A percentile compares a stretch with the other conserved stretches of the same genome.
These are phyloP conservation scores for Norana najaformis DNA, from an alignment of 2,888 invertebrate genomes.

Conservation along the genomic window DNA sequence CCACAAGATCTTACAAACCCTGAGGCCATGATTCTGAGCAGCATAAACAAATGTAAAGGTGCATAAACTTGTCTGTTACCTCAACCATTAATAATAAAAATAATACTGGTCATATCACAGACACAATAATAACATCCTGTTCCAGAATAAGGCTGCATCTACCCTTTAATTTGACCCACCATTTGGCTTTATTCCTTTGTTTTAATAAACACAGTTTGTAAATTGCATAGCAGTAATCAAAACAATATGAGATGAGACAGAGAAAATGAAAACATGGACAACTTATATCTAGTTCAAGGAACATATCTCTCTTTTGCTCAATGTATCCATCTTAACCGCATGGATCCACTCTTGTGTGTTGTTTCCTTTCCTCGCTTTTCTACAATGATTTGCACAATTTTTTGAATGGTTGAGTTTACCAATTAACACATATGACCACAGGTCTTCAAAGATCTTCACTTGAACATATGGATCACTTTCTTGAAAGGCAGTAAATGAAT, in stretches of 20 bases:
- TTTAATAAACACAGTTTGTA: not conserved
- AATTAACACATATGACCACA: too few species aligned
- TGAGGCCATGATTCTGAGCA: too few species aligned
- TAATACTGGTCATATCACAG: not conserved
- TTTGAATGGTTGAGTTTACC: not conserved
- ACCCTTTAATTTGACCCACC: not conserved
- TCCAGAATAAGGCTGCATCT: not conserved
- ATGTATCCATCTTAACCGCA: not conserved
- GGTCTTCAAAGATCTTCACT: not conserved
- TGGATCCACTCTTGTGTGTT: not conserved
- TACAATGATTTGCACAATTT: not conserved
- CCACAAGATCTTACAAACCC: too few species aligned
- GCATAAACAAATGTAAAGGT: too few species aligned
- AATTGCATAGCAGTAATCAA: not conserved
- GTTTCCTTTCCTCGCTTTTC: not conserved
- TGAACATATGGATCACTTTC: not conserved
- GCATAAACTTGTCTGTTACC: too few species aligned
- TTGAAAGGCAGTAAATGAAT: too few species aligned
- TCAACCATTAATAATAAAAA: not conserved
- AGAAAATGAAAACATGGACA: not conserved
- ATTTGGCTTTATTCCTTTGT: not conserved
- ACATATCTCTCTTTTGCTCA: not conserved
- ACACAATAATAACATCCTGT: not conserved
- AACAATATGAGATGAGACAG: not conserved
- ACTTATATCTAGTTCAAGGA: too few species aligned